These are phyloP conservation scores for Florisuga fusca DNA, from an alignment of 2,797 vertebrate genomes.

Conservation along the genomic window DNA sequence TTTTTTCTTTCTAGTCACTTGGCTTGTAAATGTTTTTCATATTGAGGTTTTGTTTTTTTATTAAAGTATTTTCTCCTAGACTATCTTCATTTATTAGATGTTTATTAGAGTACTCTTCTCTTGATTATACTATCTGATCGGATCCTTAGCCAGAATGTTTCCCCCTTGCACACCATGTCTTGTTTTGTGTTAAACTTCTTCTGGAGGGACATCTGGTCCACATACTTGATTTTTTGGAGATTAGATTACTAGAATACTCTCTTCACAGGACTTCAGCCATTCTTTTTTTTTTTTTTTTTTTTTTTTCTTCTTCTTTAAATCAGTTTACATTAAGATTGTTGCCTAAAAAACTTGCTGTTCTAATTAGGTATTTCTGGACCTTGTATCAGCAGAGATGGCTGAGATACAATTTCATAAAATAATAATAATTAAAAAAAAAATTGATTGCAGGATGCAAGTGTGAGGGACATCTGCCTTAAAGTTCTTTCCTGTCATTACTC, in stretches of 20 bases:
- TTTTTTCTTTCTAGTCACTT: not conserved
- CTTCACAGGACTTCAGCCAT: accelerated
- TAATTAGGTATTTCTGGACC: not conserved
- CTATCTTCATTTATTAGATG: not conserved
- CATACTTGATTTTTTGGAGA: not conserved
- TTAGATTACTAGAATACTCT: not conserved
- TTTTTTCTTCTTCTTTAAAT: not conserved
- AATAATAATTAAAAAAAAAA: not conserved
- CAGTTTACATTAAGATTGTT: not conserved
- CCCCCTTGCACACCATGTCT: not conserved
- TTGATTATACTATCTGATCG: not conserved
- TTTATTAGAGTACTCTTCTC: not conserved
- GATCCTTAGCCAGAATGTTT: not conserved
- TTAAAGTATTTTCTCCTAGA: not conserved
- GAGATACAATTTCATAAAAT: not conserved
- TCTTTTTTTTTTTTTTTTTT: not conserved
- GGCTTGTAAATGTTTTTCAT: not conserved
- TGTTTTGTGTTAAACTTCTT: not conserved
- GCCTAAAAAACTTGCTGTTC: not conserved
- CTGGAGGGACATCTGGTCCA: accelerated
- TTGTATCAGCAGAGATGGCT: accelerated
- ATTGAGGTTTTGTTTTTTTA: not conserved
- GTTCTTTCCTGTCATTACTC: not conserved
- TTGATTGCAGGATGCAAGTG: not conserved
- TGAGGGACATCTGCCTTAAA: not conserved